phyloP scores from a whole-genome alignment of 2,113 vertebrate genomes.

The Falco punctatus region DNA sequence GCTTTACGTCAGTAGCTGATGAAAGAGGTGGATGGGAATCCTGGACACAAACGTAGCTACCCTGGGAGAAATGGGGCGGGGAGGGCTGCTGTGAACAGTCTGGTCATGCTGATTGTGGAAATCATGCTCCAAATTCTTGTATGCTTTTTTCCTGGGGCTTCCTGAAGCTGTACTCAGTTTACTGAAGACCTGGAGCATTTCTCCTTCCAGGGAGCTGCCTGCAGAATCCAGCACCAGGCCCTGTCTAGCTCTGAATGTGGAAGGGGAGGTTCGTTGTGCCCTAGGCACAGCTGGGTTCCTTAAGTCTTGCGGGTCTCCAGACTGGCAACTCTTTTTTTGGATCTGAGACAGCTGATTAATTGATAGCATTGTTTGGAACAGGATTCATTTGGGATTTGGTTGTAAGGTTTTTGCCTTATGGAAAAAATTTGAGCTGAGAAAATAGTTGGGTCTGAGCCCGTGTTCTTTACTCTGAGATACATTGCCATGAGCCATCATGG shows the following conservation, averaged over 20 bases:
- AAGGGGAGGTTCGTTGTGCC: neutral
- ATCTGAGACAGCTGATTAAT: neutral
- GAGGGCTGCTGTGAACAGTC: neutral
- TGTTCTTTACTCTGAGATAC: neutral
- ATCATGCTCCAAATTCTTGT: neutral
- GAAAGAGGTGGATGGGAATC: neutral
- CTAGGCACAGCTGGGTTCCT: neutral
- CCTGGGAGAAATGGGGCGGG: accelerated
- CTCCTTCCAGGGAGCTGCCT: neutral
- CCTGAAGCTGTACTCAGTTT: neutral
- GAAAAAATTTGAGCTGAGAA: neutral
- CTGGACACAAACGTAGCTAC: accelerated
- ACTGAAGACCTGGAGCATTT: neutral
- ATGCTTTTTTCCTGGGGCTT: neutral
- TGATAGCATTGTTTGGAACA: accelerated
- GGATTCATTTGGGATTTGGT: neutral
- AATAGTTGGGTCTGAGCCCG: neutral
- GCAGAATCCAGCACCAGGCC: accelerated
- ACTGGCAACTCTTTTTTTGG: neutral
- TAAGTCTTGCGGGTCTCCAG: neutral
- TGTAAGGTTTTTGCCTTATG: accelerated
- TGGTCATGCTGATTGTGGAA: neutral
- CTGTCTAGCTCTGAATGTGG: neutral
- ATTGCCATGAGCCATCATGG: accelerated
- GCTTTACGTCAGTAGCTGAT: accelerated